Evolutionary conservation across 2,888 invertebrate species (phyloP), one percentile per base, ranked within the genome.

Genomic region (Apodemia duryi): DNA sequence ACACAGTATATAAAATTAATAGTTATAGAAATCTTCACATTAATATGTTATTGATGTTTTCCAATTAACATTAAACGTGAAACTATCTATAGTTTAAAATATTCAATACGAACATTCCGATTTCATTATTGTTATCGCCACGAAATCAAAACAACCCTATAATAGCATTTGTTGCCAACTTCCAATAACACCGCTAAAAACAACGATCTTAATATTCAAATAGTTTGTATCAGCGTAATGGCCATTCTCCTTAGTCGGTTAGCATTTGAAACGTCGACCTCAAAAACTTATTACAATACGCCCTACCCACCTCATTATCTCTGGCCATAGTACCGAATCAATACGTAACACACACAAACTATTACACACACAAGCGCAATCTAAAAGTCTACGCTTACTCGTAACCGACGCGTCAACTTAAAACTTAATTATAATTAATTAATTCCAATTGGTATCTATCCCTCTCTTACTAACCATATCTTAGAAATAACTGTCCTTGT

Each of bases 371-470:
- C 77, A 79, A 62, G 65, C 83, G 78, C 76, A 81, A 79, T 78
- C 79, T 80, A 83, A 82, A 82, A 79, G 85, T 86, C 85, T 85
- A 85, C 83, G 84, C 85, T 81, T 84, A 84, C 85, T 85, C 88
- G 88, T 91, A 91, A 91, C 89, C 85, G 85, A 87, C 92, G 93
- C 93, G 93, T 93, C 94, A 94, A 95, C 95, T 95, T 94, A 95
- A 91, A 95, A 95, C 95, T 95, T 95, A 95, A 95, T 95, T 95
- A 95, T 95, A 95, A 95, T 95, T 95, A 95, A 95, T 94, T 94
- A 94, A 94, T 94, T 94, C 94, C 93, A 94, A 94, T 94, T 94
- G 93, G 83, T 82, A 80, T 78, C 80, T 79, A 77, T 91, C 88
- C 83, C 83, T 82, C 79, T 91, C 89, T 72, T 78, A 71, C 86